Evolutionary conservation across 2,797 vertebrate species (phyloP).

Genomic region (Sebastes variabilis): DNA sequence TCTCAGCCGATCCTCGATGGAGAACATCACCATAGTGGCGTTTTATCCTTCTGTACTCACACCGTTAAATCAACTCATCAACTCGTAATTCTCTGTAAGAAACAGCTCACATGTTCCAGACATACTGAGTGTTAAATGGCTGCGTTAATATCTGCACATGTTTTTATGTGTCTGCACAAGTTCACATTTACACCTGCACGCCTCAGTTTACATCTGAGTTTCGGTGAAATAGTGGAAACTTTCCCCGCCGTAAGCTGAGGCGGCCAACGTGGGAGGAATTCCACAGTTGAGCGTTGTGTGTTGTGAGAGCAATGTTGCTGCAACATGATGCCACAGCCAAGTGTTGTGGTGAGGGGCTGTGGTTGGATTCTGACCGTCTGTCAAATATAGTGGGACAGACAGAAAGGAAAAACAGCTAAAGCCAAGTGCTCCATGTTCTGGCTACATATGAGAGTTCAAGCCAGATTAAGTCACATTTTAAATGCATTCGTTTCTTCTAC

Average conservation of each 20-base stretch:
- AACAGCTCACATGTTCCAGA: not conserved
- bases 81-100: not conserved
- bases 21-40: not conserved
- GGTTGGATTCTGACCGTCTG: not conserved
- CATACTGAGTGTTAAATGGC: not conserved
- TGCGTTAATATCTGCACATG: not conserved
- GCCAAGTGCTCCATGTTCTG: not conserved
- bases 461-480: too few species aligned
- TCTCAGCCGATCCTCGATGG: slow-evolving; percentile 28
- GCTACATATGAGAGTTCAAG: not conserved
- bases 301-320: slow-evolving; percentile 18
- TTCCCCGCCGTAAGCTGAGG: slow-evolving; percentile 1
- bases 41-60: not conserved
- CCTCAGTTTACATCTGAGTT: not conserved
- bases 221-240: not conserved
- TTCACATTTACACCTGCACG: slow-evolving; percentile 17
- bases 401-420: not conserved
- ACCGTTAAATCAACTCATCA: not conserved
- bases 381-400: not conserved
- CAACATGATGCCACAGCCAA: slow-evolving; percentile 31
- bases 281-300: slow-evolving; percentile 9
- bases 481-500: not conserved
- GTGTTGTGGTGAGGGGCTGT: slow-evolving; percentile 38
- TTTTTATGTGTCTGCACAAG: not conserved
- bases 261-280: not conserved